phyloP scores from a whole-genome alignment of 2,797 vertebrate genomes.

The Hylomyscus alleni region DNA sequence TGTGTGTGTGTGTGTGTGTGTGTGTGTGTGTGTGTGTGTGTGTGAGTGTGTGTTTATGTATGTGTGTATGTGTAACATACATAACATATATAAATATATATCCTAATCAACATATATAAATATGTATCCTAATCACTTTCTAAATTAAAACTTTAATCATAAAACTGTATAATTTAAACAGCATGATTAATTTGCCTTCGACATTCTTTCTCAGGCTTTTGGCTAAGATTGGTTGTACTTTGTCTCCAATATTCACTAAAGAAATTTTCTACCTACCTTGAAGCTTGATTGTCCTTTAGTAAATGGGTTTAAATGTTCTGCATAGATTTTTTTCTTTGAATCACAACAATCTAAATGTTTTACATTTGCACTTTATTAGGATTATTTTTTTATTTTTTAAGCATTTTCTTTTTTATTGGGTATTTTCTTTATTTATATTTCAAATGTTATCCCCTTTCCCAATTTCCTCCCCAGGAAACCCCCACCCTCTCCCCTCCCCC shows the following conservation, averaged over 20 bases:
- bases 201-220: background rate
- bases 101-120: background rate
- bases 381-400: background rate
- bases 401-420: too few relatives aligned
- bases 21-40: too few relatives aligned
- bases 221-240: too few relatives aligned
- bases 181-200: background rate
- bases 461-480: too few relatives aligned
- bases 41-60: too few relatives aligned
- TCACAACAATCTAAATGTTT: background rate
- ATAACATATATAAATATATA: too few relatives aligned
- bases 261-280: background rate
- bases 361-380: background rate
- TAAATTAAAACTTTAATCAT: background rate
- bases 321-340: background rate
- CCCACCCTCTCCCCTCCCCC: too few relatives aligned
- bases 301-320: background rate
- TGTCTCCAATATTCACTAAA: background rate
- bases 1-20: too few relatives aligned
- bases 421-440: too few relatives aligned
- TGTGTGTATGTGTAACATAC: too few relatives aligned
- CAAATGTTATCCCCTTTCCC: too few relatives aligned
- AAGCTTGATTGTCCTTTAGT: background rate
- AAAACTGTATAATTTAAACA: conserved; percentile 4
- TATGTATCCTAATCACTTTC: background rate